Evolutionary conservation across 2,113 vertebrate species (phyloP).

Genomic region (Forbesichthys papilliferus): DNA sequence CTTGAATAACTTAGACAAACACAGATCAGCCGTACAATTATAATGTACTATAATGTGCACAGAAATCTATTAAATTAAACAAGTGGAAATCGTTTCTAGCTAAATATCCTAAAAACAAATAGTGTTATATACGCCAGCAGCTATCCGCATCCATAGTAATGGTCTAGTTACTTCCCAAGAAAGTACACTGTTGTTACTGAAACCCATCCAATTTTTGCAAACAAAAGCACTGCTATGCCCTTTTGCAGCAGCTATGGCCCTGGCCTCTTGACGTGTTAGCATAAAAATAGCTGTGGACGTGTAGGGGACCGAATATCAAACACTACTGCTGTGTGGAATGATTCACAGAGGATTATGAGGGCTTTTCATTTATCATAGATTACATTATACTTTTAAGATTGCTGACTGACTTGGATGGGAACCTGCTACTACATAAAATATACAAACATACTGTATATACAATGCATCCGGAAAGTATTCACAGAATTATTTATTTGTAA

Average conservation of each 20-base stretch:
- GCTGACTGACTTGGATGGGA: not conserved
- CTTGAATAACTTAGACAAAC: no score
- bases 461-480: no score
- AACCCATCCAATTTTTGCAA: conserved; percentile 41
- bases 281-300: conserved; percentile 20
- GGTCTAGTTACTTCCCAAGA: conserved; percentile 5
- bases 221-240: conserved; percentile 36
- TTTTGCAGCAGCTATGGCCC: conserved; percentile 33
- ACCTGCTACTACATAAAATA: not conserved
- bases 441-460: no score
- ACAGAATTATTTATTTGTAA: no score
- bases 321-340: conserved; percentile 33
- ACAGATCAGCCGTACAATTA: no score
- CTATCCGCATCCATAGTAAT: conserved; percentile 9
- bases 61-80: no score
- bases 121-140: conserved; percentile 4
- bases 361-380: conserved; percentile 14
- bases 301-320: conserved; percentile 44
- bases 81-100: no score
- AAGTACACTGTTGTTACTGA: conserved; percentile 1
- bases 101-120: no score
- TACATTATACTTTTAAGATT: not conserved
- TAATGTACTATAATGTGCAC: no score
- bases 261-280: not conserved
- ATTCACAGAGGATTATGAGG: conserved; percentile 48